A percentile compares a stretch with the other conserved stretches of the same genome.
Evolutionary conservation across 2,888 invertebrate genomes (phyloP).

Genomic region (Campoplex nolae): DNA sequence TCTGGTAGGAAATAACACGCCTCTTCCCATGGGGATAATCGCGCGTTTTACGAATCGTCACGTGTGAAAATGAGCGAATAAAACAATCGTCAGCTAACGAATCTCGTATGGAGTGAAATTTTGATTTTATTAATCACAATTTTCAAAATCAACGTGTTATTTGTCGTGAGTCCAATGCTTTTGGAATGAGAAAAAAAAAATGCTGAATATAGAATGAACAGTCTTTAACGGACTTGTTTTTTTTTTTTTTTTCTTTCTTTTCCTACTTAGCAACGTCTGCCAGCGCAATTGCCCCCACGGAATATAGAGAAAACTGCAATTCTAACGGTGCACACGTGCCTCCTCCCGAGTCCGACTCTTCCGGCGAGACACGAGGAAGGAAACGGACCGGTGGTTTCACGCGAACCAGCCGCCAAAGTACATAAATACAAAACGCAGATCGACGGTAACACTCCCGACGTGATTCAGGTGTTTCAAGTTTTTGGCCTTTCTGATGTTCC

Average conservation of each 20-base stretch:
- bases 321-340: constrained; percentile 59
- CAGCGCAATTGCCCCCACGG: constrained; percentile 15
- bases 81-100: constrained; percentile 16
- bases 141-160: background rate
- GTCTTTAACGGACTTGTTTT: constrained; percentile 18
- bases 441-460: constrained; percentile 2
- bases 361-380: constrained; percentile 28
- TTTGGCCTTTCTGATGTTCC: constrained; percentile 1
- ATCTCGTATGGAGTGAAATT: background rate
- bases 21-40: constrained; percentile 75
- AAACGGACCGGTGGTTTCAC: constrained; percentile 18
- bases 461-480: constrained; percentile 27
- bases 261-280: constrained; percentile 12
- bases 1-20: constrained; percentile 71
- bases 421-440: background rate
- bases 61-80: constrained; percentile 7
- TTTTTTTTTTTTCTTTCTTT: background rate
- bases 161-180: background rate
- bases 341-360: constrained; percentile 2
- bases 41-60: constrained; percentile 15
- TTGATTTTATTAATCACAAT: constrained; percentile 1
- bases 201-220: background rate
- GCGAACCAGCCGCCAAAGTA: background rate
- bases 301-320: constrained; percentile 17
- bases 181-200: background rate